These are phyloP conservation scores for Picathartes gymnocephalus DNA, from an alignment of 2,113 vertebrate genomes.

Conservation along the genomic window DNA sequence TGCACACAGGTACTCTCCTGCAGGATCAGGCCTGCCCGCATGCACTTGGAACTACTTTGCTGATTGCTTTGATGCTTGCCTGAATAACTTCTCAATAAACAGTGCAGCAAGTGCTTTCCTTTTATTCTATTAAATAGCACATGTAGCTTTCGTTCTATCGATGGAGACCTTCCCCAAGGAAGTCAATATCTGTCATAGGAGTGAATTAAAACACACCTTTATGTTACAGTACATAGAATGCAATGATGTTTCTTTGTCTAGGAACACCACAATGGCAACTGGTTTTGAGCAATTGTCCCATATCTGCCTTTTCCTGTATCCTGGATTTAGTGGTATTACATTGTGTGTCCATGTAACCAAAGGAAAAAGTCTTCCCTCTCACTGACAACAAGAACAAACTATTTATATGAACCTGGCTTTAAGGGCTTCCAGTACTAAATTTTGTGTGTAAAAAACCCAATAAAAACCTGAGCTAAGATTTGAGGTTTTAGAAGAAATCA, in stretches of 20 bases:
- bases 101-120: background rate
- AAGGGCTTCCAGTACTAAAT: background rate
- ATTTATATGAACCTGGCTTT: background rate
- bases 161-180: background rate
- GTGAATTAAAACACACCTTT: background rate
- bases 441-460: conserved; percentile 10
- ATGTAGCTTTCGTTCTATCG: background rate
- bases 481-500: conserved; percentile 28
- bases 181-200: background rate
- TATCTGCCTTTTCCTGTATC: background rate
- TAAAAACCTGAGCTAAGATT: conserved; percentile 32
- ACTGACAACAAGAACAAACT: background rate
- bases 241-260: background rate
- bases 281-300: background rate
- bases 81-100: background rate
- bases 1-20: background rate
- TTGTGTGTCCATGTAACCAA: background rate
- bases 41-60: background rate
- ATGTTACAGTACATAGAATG: background rate
- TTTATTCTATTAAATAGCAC: background rate
- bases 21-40: background rate
- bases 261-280: background rate
- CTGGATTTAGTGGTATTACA: background rate
- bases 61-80: background rate
- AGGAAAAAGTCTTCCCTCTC: conserved; percentile 14